Conservation (phyloP, 2,113 vertebrate species). For the Nymphicus hollandicus region DNA sequence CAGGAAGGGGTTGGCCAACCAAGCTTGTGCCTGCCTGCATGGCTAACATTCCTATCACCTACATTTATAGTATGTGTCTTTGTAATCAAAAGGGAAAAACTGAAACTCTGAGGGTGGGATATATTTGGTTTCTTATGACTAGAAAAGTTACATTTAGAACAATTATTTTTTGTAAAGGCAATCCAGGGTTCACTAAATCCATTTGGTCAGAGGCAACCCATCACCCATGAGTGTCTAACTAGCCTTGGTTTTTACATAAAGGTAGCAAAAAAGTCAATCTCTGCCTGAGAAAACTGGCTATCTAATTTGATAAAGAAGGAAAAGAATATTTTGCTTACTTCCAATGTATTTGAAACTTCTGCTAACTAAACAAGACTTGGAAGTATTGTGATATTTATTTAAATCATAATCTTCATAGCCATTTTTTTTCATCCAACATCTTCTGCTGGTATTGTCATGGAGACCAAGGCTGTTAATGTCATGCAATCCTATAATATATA, state of each 20-base stretch:
- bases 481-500: constrained; percentile 6
- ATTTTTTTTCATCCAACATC: neutral
- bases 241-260: neutral
- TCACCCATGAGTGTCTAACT: neutral
- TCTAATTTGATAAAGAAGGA: neutral
- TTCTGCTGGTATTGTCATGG: constrained; percentile 46
- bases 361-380: neutral
- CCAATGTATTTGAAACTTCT: neutral
- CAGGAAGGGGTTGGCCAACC: neutral
- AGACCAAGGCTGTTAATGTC: constrained; percentile 26
- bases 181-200: neutral
- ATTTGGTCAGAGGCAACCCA: neutral
- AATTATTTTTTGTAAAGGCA: neutral
- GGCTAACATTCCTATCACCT: neutral
- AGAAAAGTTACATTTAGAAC: neutral
- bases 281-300: neutral
- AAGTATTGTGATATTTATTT: neutral
- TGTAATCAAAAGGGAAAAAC: neutral
- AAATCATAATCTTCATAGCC: neutral
- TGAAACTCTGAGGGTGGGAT: neutral
- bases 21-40: neutral
- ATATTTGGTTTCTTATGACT: neutral
- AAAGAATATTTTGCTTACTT: neutral
- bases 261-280: neutral
- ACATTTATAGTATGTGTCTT: neutral